Percentiles rank a stretch among this genome's conserved stretches.
Evolutionary conservation across 92 coral and sea anemone genomes (phyloP).

Genomic region (Epizoanthus illoricatus): DNA sequence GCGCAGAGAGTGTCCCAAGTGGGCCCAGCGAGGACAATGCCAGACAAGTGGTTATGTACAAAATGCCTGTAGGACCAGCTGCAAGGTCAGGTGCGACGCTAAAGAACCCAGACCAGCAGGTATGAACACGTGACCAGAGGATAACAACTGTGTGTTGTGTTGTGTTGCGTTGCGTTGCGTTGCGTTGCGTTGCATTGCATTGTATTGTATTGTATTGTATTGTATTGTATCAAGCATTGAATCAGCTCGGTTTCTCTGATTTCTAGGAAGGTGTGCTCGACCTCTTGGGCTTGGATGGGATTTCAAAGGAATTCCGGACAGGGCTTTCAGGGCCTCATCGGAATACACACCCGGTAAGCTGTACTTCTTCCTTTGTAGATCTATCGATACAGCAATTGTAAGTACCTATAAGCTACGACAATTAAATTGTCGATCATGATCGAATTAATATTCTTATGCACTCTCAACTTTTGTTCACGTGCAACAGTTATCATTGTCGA

Average conservation of each 20-base stretch:
- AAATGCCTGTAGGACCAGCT: slow-evolving; percentile 73
- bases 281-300: slow-evolving; percentile 83
- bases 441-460: background rate
- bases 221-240: background rate
- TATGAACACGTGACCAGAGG: slow-evolving; percentile 4
- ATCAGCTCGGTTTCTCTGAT: background rate
- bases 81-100: slow-evolving; percentile 69
- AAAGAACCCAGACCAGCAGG: slow-evolving; percentile 70
- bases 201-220: too few species aligned
- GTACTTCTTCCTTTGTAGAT: background rate
- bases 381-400: background rate
- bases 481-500: too few species aligned
- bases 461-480: too few species aligned
- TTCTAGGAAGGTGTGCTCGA: slow-evolving; percentile 63
- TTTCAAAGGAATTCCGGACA: slow-evolving; percentile 69
- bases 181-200: too few species aligned
- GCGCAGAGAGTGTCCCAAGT: slow-evolving; percentile 56
- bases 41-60: slow-evolving; percentile 61
- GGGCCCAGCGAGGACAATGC: slow-evolving; percentile 72
- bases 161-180: background rate
- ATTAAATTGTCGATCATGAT: too few species aligned
- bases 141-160: background rate
- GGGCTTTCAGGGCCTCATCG: slow-evolving; percentile 72
- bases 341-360: slow-evolving; percentile 69
- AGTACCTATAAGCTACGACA: background rate